Conservation (phyloP, 1,140 invertebrate genomes). For the Eulimnadia texana region DNA sequence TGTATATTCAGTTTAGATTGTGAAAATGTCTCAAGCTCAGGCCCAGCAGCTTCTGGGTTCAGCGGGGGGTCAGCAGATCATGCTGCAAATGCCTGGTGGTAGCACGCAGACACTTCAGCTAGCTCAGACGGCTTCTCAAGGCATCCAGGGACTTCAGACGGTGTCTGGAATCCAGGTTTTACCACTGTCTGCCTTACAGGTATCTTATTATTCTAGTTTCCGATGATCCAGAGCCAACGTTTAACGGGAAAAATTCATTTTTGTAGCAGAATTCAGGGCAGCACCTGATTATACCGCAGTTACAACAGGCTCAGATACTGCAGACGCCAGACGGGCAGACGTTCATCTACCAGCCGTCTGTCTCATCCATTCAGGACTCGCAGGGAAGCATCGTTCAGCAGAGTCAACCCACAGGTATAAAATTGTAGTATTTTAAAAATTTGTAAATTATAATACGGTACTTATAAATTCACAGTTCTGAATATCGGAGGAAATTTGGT, state of each 20-base stretch:
- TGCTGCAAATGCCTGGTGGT: background rate
- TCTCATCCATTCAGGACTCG: constrained; percentile 28
- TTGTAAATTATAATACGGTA: too few relatives aligned
- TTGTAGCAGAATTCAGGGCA: background rate
- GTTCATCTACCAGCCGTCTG: constrained; percentile 68
- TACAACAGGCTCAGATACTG: constrained; percentile 54
- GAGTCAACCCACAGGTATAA: constrained; percentile 43
- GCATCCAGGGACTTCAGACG: background rate
- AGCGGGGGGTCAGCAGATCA: background rate
- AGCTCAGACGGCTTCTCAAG: background rate
- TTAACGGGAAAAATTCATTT: too few relatives aligned
- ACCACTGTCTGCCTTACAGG: constrained; percentile 4
- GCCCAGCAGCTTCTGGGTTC: background rate
- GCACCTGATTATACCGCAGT: constrained; percentile 29
- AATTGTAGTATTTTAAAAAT: constrained; percentile 30
- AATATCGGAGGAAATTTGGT: constrained; percentile 58
- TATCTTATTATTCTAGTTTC: too few relatives aligned
- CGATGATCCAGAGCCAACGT: too few relatives aligned
- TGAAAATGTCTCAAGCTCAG: background rate
- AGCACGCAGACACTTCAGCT: background rate
- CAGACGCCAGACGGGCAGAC: constrained; percentile 89
- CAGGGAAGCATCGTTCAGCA: constrained; percentile 38
- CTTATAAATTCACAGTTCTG: constrained; percentile 44
- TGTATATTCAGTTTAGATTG: background rate
- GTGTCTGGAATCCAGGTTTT: background rate